Evolutionary conservation across 2,113 vertebrate species (phyloP), one percentile per base, ranked within the genome.

Genomic region (Rhinoptilus africanus): DNA sequence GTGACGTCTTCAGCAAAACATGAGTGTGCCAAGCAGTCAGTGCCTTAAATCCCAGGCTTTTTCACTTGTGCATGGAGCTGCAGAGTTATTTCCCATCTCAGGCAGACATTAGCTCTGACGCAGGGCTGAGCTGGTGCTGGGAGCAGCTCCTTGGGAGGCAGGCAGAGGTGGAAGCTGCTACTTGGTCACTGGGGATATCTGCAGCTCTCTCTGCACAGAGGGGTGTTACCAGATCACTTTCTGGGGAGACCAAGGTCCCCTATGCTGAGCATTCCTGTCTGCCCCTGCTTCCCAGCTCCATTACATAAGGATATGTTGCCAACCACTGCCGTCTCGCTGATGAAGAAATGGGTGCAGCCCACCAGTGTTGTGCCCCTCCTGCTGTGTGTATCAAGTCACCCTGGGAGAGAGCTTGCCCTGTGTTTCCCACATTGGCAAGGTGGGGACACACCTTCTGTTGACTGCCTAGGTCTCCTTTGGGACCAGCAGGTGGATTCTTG

Each of bases 31-130:
- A 56, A 3, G 71, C 66, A 56, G 51, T 14, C 45, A 37, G 48
- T 77, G 56, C 43, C 63, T 2, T 77, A 71, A 81, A 74, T 95
- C 51, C 73, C 37, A 28, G 66, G 53, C 47, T 95, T 88, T 93
- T 82, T 51, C 0, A 1, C 73, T 71, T 0, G 0, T 34, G 47
- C 10, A 4, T 43, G 54, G 85, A 73, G 47, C 45, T 64, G 35
- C 21, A 21, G 60, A 2, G 4, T 8, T 1, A 8, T 82, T 94
- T 79, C 71, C 54, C 27, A 20, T 72, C 37, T 92, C 22, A 8
- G 71, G 39, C 39, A 51, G 81, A 41, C 37, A 16, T 66, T 56
- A 60, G 30, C 59, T 62, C 60, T 87, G 73, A 45, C n/a, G 35
- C 2, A 1, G 2, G 24, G 54, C 89, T 79, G 78, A 60, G n/a